Conservation (phyloP, 2,113 vertebrate species). For the Stegastes partitus region DNA sequence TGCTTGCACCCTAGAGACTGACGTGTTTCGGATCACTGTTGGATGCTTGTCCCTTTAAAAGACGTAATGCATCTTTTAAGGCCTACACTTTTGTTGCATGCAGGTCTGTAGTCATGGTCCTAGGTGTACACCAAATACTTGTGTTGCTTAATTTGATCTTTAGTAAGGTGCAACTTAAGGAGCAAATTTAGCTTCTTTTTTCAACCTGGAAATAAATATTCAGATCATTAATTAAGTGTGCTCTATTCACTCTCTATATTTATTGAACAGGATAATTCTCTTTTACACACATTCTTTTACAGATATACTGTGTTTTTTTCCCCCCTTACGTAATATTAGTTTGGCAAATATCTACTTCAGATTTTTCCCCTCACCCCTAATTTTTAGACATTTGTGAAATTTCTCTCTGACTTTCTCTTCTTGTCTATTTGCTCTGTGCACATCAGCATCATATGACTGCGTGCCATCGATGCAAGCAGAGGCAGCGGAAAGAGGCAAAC, state of each 20-base stretch:
- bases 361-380: no score
- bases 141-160: neutral
- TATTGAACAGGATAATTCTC: no score
- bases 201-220: no score
- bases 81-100: neutral
- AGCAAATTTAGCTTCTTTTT: no score
- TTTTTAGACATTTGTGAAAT: no score
- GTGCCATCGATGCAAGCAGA: neutral
- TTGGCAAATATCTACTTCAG: no score
- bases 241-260: no score
- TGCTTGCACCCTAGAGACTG: conserved; percentile 4
- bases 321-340: no score
- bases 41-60: conserved; percentile 1
- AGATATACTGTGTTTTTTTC: no score
- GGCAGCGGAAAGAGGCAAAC: neutral
- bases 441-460: neutral
- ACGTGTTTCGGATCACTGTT: conserved; percentile 5
- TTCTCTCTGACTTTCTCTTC: neutral
- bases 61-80: neutral
- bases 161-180: neutral
- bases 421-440: neutral
- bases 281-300: no score
- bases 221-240: no score
- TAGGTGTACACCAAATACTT: neutral
- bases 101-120: neutral